Conservation (phyloP, 2,113 vertebrate species). For the Takifugu flavidus region DNA sequence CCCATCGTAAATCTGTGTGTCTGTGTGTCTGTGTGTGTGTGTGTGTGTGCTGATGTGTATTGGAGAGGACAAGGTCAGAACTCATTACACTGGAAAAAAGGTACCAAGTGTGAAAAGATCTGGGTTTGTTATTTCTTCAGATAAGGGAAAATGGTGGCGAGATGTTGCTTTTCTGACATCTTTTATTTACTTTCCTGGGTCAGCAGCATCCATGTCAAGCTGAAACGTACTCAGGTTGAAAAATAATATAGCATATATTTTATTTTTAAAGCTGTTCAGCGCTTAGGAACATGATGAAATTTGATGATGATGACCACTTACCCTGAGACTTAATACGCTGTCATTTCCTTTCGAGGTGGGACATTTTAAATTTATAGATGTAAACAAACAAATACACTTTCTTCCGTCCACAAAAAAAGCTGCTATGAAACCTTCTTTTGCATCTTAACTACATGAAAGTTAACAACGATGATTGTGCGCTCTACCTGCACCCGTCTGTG, state of each 20-base stretch:
- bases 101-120: too few relatives aligned
- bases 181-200: background rate
- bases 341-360: slow-evolving; percentile 14
- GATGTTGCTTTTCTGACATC: background rate
- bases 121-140: too few relatives aligned
- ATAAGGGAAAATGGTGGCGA: background rate
- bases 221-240: too few relatives aligned
- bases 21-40: too few relatives aligned
- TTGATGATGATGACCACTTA: background rate
- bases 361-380: slow-evolving; percentile 11
- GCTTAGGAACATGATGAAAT: background rate
- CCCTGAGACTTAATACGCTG: slow-evolving; percentile 1
- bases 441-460: slow-evolving; percentile 30
- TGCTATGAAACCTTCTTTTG: slow-evolving; percentile 3
- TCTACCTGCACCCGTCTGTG: slow-evolving; percentile 31
- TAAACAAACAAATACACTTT: slow-evolving; percentile 21
- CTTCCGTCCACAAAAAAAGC: slow-evolving; percentile 23
- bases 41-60: too few relatives aligned
- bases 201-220: background rate
- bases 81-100: too few relatives aligned
- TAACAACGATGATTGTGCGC: slow-evolving; percentile 12
- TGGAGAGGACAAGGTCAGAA: too few relatives aligned
- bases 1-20: too few relatives aligned
- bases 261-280: background rate
- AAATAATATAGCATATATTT: background rate